A percentile compares a stretch with the other conserved stretches of the same genome.
Conservation (phyloP, 2,888 invertebrate species). For the Nomada lathburiana region DNA sequence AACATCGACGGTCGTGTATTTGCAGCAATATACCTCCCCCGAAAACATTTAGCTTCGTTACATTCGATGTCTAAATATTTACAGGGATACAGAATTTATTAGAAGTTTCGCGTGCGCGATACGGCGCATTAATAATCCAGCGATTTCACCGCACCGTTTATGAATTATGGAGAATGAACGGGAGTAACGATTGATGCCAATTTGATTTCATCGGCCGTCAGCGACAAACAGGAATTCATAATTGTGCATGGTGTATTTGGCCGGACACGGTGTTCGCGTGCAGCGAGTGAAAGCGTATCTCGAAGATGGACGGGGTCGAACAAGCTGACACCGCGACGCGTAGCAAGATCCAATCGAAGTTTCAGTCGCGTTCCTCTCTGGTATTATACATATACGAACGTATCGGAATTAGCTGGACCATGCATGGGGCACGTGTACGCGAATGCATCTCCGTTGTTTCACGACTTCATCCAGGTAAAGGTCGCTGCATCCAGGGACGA, state of each 20-base stretch:
- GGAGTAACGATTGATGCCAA: not conserved
- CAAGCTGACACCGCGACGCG: conserved; percentile 4
- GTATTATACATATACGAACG: conserved; percentile 23
- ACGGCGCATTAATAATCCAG: not conserved
- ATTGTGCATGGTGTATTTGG: conserved; percentile 1
- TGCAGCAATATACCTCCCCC: not conserved
- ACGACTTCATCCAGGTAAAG: conserved; percentile 47
- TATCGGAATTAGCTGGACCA: conserved; percentile 32
- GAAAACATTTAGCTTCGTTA: conserved; percentile 3
- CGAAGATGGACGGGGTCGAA: conserved; percentile 20
- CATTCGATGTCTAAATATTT: conserved; percentile 5
- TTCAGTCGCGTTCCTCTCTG: not conserved
- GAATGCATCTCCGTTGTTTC: conserved; percentile 8
- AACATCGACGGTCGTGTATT: not conserved
- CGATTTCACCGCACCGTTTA: not conserved
- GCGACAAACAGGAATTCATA: not conserved
- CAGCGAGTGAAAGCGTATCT: not conserved
- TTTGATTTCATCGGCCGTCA: not conserved
- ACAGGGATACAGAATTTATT: not conserved
- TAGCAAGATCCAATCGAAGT: conserved; percentile 25
- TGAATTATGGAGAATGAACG: not conserved
- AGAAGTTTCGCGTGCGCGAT: not conserved
- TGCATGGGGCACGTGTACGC: not conserved
- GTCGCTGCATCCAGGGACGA: conserved; percentile 46
- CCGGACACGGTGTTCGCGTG: not conserved